A percentile compares a stretch with the other conserved stretches of the same genome.
Evolutionary conservation across 2,113 vertebrate species (phyloP).

Genomic region (Callorhinus ursinus): DNA sequence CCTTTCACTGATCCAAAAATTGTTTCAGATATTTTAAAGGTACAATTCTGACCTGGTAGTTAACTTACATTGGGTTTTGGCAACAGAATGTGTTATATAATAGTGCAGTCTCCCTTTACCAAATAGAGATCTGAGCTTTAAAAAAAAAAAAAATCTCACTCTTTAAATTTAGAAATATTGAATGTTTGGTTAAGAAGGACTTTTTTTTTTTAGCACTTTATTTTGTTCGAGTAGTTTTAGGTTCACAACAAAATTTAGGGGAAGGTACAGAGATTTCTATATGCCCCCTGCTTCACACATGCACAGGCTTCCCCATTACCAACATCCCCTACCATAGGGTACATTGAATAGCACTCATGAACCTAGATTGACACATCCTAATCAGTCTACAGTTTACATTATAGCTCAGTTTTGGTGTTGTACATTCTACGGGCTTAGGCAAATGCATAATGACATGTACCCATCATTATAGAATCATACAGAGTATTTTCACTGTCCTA

Average conservation of each 20-base stretch:
- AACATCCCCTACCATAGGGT: background rate
- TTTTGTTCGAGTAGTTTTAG: background rate
- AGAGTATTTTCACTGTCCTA: background rate
- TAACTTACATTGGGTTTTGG: slow-evolving; percentile 52
- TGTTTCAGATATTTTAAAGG: slow-evolving; percentile 24
- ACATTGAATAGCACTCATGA: too few relatives aligned
- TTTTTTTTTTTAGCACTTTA: background rate
- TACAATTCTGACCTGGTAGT: background rate
- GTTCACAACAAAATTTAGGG: background rate
- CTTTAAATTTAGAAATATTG: slow-evolving; percentile 69
- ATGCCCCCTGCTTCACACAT: background rate
- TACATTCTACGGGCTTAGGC: background rate
- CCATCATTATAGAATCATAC: background rate
- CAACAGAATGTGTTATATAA: slow-evolving; percentile 45
- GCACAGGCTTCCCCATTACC: background rate
- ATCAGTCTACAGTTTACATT: background rate
- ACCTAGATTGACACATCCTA: rapidly evolving
- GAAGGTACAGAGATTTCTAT: background rate
- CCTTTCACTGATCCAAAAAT: background rate
- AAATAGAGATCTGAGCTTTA: background rate
- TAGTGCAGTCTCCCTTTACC: background rate
- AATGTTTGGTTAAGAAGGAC: slow-evolving; percentile 34
- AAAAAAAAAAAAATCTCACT: background rate
- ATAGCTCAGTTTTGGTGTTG: background rate
- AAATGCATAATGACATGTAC: background rate